phyloP scores from a whole-genome alignment of 2,113 vertebrate species.

The Cinclus mexicanus region DNA sequence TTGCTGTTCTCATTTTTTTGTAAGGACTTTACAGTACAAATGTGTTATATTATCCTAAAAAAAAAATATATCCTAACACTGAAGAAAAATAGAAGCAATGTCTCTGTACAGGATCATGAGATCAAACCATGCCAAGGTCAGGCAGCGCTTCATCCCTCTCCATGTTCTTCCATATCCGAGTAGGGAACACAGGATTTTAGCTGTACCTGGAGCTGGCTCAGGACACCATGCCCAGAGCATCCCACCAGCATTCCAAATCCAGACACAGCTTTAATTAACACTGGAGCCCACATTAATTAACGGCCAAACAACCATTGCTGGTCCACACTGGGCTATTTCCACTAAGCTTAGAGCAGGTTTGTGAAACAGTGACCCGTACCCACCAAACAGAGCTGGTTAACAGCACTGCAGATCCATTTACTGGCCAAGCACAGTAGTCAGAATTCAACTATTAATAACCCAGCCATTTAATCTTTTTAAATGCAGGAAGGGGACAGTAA shows the following conservation, averaged over 20 bases:
- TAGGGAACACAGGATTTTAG: background rate
- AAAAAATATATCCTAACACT: background rate
- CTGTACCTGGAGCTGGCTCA: background rate
- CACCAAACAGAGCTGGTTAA: background rate
- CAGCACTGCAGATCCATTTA: background rate
- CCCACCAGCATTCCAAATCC: accelerated
- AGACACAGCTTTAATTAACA: background rate
- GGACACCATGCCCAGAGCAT: background rate
- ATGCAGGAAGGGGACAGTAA: constrained; percentile 26
- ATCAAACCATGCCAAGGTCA: background rate
- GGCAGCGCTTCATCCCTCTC: background rate
- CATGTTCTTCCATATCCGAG: background rate
- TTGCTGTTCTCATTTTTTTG: background rate
- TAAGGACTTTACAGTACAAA: background rate
- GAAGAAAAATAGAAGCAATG: background rate
- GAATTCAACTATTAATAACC: constrained; percentile 34
- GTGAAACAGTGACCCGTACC: background rate
- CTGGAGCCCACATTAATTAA: background rate
- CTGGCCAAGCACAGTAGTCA: constrained; percentile 16
- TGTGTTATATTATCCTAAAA: background rate
- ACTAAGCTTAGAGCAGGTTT: background rate
- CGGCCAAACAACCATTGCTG: accelerated
- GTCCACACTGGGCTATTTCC: background rate
- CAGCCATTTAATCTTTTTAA: constrained; percentile 49
- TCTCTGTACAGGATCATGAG: background rate